Evolutionary conservation across 2,113 vertebrate species (phyloP).

Genomic region (Gorsachius goisagi): DNA sequence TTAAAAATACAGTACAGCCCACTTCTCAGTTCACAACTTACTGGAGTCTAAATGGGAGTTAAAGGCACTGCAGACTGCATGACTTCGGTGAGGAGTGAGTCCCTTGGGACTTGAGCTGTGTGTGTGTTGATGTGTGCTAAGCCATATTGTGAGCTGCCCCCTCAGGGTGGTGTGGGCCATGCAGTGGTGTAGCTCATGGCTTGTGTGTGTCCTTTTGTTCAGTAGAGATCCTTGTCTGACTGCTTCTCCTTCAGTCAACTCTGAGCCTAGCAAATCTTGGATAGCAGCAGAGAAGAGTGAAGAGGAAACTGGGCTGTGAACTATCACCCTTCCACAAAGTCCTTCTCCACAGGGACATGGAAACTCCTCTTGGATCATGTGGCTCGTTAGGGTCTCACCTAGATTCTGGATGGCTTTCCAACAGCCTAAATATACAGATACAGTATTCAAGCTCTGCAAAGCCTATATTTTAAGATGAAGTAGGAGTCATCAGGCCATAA

Average conservation of each 20-base stretch:
- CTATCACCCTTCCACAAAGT: neutral
- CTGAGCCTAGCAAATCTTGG: neutral
- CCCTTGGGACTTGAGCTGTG: neutral
- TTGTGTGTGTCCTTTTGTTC: neutral
- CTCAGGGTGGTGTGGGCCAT: neutral
- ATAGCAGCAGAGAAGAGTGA: neutral
- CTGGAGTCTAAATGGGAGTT: neutral
- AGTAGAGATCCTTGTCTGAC: neutral
- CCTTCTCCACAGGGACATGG: neutral
- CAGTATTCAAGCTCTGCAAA: neutral
- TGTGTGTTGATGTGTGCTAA: neutral
- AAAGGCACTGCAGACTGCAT: neutral
- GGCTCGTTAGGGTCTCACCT: neutral
- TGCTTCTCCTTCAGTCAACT: neutral
- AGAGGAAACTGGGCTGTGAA: neutral
- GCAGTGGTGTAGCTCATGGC: neutral
- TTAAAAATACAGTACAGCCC: slow-evolving; percentile 46
- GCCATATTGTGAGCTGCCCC: neutral
- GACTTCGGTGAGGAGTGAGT: neutral
- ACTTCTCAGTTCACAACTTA: slow-evolving; percentile 4
- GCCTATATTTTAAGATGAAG: slow-evolving; percentile 12
- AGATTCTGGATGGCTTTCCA: no score
- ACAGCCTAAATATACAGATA: neutral
- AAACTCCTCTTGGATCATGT: neutral
- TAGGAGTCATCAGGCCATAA: slow-evolving; percentile 40